Evolutionary conservation across 2,888 invertebrate genomes (phyloP).

Genomic region (Xestia rhomboidea): DNA sequence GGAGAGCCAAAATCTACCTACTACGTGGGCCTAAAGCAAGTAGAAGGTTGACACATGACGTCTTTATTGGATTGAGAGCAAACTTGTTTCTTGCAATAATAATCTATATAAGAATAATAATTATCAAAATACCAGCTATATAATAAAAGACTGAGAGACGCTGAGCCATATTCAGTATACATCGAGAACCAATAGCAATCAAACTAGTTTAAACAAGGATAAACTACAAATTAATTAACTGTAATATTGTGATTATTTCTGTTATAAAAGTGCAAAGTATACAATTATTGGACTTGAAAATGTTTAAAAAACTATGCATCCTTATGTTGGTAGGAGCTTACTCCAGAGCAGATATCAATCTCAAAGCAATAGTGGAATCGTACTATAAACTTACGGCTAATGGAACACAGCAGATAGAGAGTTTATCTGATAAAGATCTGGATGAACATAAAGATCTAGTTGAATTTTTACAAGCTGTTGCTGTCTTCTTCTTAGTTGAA

Average conservation of each 20-base stretch:
- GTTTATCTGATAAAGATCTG: neutral
- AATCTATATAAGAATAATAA: neutral
- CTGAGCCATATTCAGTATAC: neutral
- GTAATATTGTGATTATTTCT: neutral
- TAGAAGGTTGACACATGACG: no score
- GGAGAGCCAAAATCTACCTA: no score
- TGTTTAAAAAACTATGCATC: conserved; percentile 69
- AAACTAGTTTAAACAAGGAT: conserved; percentile 9
- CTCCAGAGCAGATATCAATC: conserved; percentile 56
- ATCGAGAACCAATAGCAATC: neutral
- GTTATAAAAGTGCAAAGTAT: neutral
- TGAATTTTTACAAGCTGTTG: no score
- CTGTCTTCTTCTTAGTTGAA: no score
- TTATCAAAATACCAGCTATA: conserved; percentile 1
- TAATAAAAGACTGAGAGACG: neutral
- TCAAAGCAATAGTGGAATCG: neutral
- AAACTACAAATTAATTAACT: neutral
- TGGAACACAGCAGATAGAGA: neutral
- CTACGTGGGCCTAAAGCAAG: no score
- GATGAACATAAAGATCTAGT: no score
- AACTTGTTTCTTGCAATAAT: neutral
- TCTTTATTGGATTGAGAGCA: no score
- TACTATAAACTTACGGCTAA: neutral
- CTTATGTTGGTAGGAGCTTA: conserved; percentile 64
- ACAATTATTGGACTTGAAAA: conserved; percentile 52